Conservation (phyloP, 2,113 vertebrate genomes). For the Grammomys surdaster region DNA sequence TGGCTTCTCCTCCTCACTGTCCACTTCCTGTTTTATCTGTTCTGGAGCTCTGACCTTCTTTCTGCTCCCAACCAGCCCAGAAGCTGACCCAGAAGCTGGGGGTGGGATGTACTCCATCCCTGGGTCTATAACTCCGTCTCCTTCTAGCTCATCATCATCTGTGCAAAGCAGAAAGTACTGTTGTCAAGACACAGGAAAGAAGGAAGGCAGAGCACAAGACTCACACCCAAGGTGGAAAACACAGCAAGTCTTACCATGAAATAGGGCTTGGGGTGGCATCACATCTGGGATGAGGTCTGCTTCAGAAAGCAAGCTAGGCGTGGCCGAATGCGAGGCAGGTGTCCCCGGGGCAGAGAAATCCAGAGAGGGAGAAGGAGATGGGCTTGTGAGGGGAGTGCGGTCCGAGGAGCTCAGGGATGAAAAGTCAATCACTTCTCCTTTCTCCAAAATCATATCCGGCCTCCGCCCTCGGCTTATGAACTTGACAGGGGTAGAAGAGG, state of each 20-base stretch:
- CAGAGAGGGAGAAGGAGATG: constrained; percentile 94
- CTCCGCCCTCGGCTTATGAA: constrained; percentile 88
- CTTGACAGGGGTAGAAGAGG: constrained; percentile 94
- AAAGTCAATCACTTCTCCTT: constrained; percentile 97
- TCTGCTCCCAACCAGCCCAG: constrained; percentile 84
- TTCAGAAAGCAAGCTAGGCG: constrained; percentile 96
- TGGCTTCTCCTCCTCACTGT: constrained; percentile 94
- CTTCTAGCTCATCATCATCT: constrained; percentile 98
- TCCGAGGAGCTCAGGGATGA: constrained; percentile 98
- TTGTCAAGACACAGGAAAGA: background rate
- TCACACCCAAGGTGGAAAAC: background rate
- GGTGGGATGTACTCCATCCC: constrained; percentile 95
- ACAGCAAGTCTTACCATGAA: constrained; percentile 91
- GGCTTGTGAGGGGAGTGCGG: constrained; percentile 95
- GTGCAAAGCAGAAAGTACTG: constrained; percentile 70
- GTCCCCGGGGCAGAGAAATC: constrained; percentile 98
- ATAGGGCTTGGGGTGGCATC: constrained; percentile 97
- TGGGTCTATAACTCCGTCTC: constrained; percentile 96
- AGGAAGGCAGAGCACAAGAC: background rate
- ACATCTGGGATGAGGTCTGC: constrained; percentile 97
- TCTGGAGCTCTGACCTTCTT: constrained; percentile 91
- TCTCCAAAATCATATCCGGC: constrained; percentile 92
- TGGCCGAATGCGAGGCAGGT: constrained; percentile 96
- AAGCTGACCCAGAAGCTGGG: constrained; percentile 83
- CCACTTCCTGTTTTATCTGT: constrained; percentile 95